Evolutionary conservation across 2,797 vertebrate genomes (phyloP), one percentile per base, ranked within the genome.

Genomic region (Chromis chromis): DNA sequence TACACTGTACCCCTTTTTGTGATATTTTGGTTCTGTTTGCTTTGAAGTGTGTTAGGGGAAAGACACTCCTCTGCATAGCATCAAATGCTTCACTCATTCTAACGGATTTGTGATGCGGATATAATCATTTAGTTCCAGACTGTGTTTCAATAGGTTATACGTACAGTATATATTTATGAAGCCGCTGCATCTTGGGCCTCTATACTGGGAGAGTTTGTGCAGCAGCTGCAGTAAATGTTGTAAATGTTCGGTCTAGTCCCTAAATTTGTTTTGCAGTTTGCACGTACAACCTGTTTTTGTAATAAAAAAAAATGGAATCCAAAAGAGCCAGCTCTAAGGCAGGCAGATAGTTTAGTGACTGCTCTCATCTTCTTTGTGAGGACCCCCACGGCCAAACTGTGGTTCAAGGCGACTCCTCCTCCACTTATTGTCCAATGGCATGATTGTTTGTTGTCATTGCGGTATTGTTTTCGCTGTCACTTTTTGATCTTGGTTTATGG

Each of bases 401-500:
- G 61, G 60, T 83, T 74, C 56, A 7, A 58, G 48, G 58, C 22
- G 1, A 58, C 80, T 70, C 75, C 74, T 71, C 81, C 78, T 75
- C 55, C 80, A n/a, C 67, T 69, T 76, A 75, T 84, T 84, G 76
- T 82, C 82, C 82, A 74, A 66, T 78, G 70, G 58, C 48, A 68
- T 75, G 70, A 82, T 76, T 86, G 83, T 89, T 90, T 91, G 81
- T 90, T 89, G 86, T 88, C 86, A 76, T 60, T 88, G 84, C 63
- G 14, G 69, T 82, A 74, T 87, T 93, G 87, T 90, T 86, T 85
- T 88, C 64, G 48, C 73, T 87, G 83, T 86, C 58, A 73, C 79
- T 76, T 89, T 84, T 88, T 90, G 80, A 90, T 90, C 80, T 82
- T 19, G 64, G 65, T 93, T 92, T 89, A 89, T 74, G 81, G 84